Base-by-base conservation (phyloP, 2,888 invertebrate species). In the Aradus depressus region DNA sequence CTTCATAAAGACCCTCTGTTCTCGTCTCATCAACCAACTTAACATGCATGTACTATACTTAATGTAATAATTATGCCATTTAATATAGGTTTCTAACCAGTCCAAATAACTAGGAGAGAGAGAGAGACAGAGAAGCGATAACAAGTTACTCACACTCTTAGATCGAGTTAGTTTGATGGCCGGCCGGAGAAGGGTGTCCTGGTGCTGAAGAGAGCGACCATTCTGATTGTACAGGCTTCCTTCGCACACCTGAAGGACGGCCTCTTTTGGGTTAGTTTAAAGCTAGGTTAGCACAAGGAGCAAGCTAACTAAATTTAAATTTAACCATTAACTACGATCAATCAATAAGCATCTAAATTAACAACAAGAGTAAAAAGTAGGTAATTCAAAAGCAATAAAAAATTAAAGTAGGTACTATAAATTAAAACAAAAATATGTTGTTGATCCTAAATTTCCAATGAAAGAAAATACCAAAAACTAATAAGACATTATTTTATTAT, bases 131-230 rank as follows among this genome's bases (percentile, higher is more conserved):
- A n/a, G n/a, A n/a, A n/a, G n/a, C n/a, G n/a, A n/a, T n/a, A n/a
- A n/a, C n/a, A n/a, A 43, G 38, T 42, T 56, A 60, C 60, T 60
- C 57, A 60, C 58, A 55, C 60, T 60, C 47, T 60, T 60, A 4
- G 60, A 60, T 22, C 60, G 50, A 32, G 58, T 56, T 48, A 58
- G 52, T 47, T 58, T 60, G 49, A 53, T 58, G 44, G 53, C 52
- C 25, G 57, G 52, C 45, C 53, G 34, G 5, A 55, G 41, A 5
- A 45, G 45, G 10, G 49, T 32, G 23, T 54, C 54, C 44, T 50
- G 44, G 37, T 44, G 48, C 14, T 49, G 44, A 31, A 42, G 47
- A 37, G 54, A 26, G 18, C 53, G 44, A 18, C 58, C 58, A 45
- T 55, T 57, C 49, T 52, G 52, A 35, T 50, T 45, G 54, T 51